These are phyloP conservation scores for Mycogona germanica DNA, from an alignment of 2,888 invertebrate species.

Conservation along the genomic window DNA sequence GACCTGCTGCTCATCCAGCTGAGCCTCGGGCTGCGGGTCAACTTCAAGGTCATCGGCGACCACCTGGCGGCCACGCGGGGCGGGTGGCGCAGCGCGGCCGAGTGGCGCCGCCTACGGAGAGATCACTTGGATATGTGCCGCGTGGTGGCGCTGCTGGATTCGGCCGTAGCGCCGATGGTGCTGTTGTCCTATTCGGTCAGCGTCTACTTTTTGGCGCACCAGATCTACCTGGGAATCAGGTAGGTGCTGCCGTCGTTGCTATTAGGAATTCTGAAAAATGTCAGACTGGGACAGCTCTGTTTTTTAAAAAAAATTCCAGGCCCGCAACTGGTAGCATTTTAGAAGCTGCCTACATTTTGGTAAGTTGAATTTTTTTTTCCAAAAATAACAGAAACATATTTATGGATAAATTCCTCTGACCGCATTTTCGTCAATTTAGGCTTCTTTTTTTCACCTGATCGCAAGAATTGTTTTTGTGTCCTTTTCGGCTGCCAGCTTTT, in stretches of 20 bases:
- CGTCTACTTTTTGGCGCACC: constrained; percentile 6
- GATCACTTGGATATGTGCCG: constrained; percentile 7
- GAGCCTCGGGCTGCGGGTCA: constrained; percentile 1
- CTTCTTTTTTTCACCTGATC: constrained; percentile 11
- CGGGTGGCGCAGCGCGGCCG: neutral
- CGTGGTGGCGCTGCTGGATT: neutral
- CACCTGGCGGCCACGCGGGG: neutral
- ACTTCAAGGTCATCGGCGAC: constrained; percentile 1
- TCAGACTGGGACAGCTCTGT: no score
- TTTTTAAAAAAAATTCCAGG: neutral
- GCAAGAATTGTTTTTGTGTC: constrained; percentile 6
- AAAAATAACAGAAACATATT: no score
- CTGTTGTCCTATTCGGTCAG: constrained; percentile 6
- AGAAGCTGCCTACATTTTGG: constrained; percentile 3
- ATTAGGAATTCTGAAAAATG: no score
- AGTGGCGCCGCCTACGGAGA: neutral
- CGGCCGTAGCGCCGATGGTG: neutral
- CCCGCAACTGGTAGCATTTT: constrained; percentile 1
- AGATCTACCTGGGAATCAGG: constrained; percentile 9
- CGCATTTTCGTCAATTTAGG: no score
- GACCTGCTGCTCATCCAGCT: constrained; percentile 8
- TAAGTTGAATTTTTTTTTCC: no score
- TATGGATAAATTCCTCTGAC: no score
- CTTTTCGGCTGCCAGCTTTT: constrained; percentile 10
- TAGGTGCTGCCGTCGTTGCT: neutral